Conservation (phyloP, 2,113 vertebrate species). For the Podilymbus podiceps region DNA sequence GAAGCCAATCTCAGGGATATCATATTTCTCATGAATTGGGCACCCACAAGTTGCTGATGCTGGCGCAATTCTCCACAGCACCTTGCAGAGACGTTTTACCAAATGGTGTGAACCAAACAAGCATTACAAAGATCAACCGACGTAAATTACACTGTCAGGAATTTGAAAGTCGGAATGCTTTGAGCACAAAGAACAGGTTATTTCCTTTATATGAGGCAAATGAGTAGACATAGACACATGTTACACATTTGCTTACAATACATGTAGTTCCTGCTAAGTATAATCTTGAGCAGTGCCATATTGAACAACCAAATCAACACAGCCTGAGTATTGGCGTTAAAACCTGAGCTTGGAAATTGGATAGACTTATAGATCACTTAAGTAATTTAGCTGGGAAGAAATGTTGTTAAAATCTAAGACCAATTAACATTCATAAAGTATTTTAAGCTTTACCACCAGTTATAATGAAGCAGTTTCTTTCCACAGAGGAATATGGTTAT, state of each 20-base stretch:
- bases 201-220: neutral
- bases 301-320: neutral
- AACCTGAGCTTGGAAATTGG: neutral
- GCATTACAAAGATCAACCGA: neutral
- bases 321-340: neutral
- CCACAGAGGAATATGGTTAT: neutral
- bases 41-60: neutral
- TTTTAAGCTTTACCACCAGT: neutral
- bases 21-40: slow-evolving; percentile 2
- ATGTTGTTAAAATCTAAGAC: neutral
- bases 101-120: neutral
- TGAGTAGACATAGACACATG: neutral
- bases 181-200: neutral
- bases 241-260: neutral
- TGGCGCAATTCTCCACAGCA: neutral
- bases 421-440: neutral
- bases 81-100: neutral
- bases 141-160: neutral
- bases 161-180: neutral
- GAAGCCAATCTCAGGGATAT: neutral
- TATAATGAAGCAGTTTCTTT: neutral
- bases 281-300: neutral
- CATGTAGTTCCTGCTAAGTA: neutral
- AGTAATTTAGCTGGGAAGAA: neutral
- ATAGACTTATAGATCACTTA: neutral